Base-by-base conservation (phyloP, 2,888 invertebrate species). In the Yponomeuta malinellus region DNA sequence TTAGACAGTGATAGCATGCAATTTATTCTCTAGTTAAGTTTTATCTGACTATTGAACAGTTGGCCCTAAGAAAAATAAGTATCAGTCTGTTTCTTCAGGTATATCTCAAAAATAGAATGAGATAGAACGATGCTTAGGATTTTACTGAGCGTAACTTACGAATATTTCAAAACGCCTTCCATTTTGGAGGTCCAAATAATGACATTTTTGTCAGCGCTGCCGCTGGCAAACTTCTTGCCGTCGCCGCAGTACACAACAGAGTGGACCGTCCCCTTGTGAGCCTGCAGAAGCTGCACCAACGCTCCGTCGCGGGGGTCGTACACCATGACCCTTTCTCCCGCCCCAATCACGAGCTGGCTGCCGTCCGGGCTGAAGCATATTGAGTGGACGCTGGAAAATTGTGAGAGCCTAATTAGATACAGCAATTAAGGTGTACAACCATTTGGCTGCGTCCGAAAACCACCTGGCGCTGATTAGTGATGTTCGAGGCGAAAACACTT, bases 151-250 rank as follows among this genome's bases (percentile, higher is more conserved):
- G 12, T 48, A 73, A 92, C 95, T 94, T 93, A 98, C 97, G 96
- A 96, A 89, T 98, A 99, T 93, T 99, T 99, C 3, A 99, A 92
- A 74, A 98, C 94, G 33, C 98, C 99, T 92, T 99, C 98, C 79
- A 99, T 94, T 89, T 98, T 98, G 52, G 96, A 96, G 1, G 97
- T 98, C 99, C 99, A 99, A 76, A 99, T 97, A 74, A 99, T 99
- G 68, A 99, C 99, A 83, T 97, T 96, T 90, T 98, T 99, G 84
- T 99, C 99, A 2, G 98, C 97, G 79, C 98, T 97, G 1, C 99
- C 99, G 48, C 98, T 98, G 0, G 99, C 99, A 94, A 99, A 99
- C 78, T 97, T 95, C 81, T 98, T 97, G 0, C 99, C 99, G 93
- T 99, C 98, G 78, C 93, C 95, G 0, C 99, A 96, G 88, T 98